Conservation (phyloP, 2,113 vertebrate species). For the Sula dactylatra region DNA sequence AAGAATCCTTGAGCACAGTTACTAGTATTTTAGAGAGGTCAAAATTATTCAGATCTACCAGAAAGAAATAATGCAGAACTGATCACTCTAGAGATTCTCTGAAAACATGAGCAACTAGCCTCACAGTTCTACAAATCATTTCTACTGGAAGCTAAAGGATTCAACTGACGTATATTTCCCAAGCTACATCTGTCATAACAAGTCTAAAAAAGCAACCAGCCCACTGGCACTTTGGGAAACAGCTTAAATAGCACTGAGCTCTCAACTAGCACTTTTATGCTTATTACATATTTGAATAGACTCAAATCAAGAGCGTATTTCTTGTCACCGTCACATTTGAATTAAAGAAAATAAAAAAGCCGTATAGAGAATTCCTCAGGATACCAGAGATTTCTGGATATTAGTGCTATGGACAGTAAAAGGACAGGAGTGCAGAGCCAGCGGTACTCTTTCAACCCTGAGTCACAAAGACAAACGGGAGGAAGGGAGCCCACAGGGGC, state of each 20-base stretch:
- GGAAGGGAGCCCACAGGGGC: background rate
- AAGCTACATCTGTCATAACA: conserved; percentile 70
- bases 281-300: conserved; percentile 28
- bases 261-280: background rate
- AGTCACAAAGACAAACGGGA: background rate
- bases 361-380: background rate
- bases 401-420: background rate
- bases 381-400: background rate
- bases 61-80: background rate
- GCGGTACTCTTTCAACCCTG: background rate
- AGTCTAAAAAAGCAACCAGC: conserved; percentile 67
- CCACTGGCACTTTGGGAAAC: conserved; percentile 65
- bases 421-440: background rate
- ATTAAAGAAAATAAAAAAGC: background rate
- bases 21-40: background rate
- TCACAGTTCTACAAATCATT: conserved; percentile 28
- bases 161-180: conserved; percentile 64
- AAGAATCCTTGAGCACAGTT: background rate
- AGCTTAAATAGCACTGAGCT: conserved; percentile 60
- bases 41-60: background rate
- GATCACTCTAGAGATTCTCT: background rate
- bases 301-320: background rate
- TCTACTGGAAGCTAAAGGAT: conserved; percentile 48
- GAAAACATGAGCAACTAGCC: background rate
- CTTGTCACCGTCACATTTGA: background rate